Base-by-base conservation (phyloP, 2,797 vertebrate genomes). In the Onychomys arenicola region DNA sequence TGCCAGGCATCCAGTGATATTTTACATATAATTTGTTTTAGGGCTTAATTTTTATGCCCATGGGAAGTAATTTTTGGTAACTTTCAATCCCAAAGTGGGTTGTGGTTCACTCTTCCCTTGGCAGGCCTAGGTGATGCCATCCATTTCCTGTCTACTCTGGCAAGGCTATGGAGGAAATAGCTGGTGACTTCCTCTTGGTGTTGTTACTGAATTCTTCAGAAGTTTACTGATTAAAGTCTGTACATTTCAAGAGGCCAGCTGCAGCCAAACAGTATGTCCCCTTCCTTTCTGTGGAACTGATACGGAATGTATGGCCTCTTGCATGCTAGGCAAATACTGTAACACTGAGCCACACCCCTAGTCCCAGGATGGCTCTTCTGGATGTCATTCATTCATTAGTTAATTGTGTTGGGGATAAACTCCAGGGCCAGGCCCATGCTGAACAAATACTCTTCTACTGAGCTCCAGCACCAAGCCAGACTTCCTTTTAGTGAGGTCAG, bases 131-230 rank as follows among this genome's bases (percentile, higher is more conserved):
- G 61, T 85, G 86, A 59, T 25, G 21, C 8, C 11, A 17, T 67
- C 61, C 37, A 32, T 55, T 87, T 14, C 34, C 21, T 69, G 43
- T 27, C 29, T 59, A 27, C 77, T 71, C 82, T 80, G 81, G 82
- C 96, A 88, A 67, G 93, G 93, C 90, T 91, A 61, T 32, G 6
- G 77, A 59, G 61, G 87, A 91, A 69, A 92, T 71, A 90, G 91
- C 90, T 94, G 94, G 91, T 27, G 14, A 78, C 78, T 82, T 90
- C 65, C 75, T 96, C 59, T 95, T 55, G 87, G 76, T 21, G 59
- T 78, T 73, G 76, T 95, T 93, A 82, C 69, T 71, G 69, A 59
- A 69, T 83, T 96, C 69, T 91, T 89, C 46, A 93, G 67, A 14
- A 4, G 88, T 71, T 73, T 43, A 61, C 32, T n/a, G 77, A 73